A percentile compares a stretch with the other conserved stretches of the same genome.
These are phyloP conservation scores for Chionomys nivalis DNA, from an alignment of 2,113 vertebrate species.

Conservation along the genomic window DNA sequence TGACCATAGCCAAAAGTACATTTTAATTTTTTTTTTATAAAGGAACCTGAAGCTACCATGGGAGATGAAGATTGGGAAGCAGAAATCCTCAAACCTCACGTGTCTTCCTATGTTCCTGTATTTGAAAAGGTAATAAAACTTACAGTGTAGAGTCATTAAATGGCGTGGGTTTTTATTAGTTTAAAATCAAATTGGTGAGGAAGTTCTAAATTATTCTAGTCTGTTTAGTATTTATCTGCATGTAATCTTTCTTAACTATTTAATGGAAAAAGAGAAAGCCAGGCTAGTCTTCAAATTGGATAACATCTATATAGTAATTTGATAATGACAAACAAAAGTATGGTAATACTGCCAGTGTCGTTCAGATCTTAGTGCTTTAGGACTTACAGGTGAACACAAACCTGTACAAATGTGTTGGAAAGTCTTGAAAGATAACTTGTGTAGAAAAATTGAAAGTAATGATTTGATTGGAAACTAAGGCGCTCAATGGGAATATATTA, in stretches of 20 bases:
- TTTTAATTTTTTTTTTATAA: not conserved
- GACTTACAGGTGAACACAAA: constrained; percentile 31
- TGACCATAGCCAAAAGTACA: not conserved
- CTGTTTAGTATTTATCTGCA: not conserved
- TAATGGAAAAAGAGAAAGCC: not conserved
- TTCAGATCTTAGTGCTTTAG: not conserved
- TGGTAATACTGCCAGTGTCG: not conserved
- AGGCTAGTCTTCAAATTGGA: not conserved
- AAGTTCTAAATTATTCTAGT: constrained; percentile 14
- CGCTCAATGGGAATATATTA: not conserved
- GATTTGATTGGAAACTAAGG: constrained; percentile 24
- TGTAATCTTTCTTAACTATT: not conserved
- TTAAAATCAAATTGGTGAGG: not conserved
- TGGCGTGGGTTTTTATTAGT: not conserved
- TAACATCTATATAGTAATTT: not conserved
- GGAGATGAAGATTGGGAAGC: constrained; percentile 82
- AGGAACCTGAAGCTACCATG: constrained; percentile 69
- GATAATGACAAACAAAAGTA: constrained; percentile 26
- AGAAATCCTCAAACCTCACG: constrained; percentile 61
- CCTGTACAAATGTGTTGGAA: constrained; percentile 5
- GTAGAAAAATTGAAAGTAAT: constrained; percentile 39
- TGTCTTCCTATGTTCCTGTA: not conserved
- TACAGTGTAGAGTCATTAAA: not conserved
- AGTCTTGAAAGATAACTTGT: not conserved
- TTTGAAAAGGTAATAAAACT: constrained; percentile 74